Evolutionary conservation across 2,888 invertebrate species (phyloP).

Genomic region (Hydropsyche betteni): DNA sequence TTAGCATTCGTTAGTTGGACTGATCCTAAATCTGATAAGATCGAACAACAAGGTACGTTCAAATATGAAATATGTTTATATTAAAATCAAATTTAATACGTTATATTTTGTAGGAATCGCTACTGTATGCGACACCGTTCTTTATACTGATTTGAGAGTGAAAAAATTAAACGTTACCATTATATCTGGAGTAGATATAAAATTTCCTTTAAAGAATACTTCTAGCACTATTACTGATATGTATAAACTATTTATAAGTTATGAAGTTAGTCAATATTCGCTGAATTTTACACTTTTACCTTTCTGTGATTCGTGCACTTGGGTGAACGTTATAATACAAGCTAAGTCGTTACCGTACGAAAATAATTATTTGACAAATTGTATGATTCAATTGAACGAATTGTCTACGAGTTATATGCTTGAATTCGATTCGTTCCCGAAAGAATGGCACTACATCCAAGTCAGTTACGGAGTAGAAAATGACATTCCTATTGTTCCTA

Average conservation of each 20-base stretch:
- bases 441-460: conserved; percentile 69
- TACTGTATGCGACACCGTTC: conserved; percentile 71
- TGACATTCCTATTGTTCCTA: conserved; percentile 37
- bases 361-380: conserved; percentile 62
- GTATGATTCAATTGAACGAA: conserved; percentile 62
- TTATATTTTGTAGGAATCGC: conserved; percentile 70
- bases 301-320: conserved; percentile 61
- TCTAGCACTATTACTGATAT: conserved; percentile 54
- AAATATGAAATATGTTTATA: too few species aligned
- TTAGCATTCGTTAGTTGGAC: conserved; percentile 81
- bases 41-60: conserved; percentile 76
- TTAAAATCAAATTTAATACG: neutral
- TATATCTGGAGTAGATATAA: conserved; percentile 58
- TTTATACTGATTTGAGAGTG: conserved; percentile 72
- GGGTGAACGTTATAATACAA: conserved; percentile 63
- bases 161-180: conserved; percentile 60
- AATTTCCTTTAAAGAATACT: conserved; percentile 55
- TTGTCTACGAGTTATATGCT: conserved; percentile 57
- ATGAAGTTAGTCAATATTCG: conserved; percentile 56
- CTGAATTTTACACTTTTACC: conserved; percentile 57
- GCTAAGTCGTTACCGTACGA: conserved; percentile 66
- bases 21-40: conserved; percentile 75
- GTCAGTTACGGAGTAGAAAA: conserved; percentile 55
- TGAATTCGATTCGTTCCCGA: conserved; percentile 66
- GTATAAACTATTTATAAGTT: conserved; percentile 66